These are phyloP conservation scores for Stegodyphus mimosarum DNA, from an alignment of 1,140 invertebrate species.

Conservation along the genomic window DNA sequence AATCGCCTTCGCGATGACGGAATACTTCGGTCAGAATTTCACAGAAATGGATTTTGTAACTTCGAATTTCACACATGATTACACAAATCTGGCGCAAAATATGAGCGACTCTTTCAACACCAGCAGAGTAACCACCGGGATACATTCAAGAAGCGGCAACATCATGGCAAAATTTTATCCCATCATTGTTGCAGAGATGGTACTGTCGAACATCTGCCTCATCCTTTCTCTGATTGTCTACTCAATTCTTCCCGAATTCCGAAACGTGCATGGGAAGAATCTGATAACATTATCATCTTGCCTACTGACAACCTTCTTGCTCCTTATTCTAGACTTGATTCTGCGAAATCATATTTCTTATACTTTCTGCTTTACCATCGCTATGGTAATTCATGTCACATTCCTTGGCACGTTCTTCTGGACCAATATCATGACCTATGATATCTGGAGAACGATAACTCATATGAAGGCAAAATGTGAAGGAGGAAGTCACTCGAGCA, in stretches of 20 bases:
- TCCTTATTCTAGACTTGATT: slow-evolving; percentile 55
- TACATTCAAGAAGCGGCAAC: too few species aligned
- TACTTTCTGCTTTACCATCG: slow-evolving; percentile 67
- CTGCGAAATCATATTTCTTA: slow-evolving; percentile 5
- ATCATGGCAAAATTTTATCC: slow-evolving; percentile 19
- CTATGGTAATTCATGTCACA: slow-evolving; percentile 70
- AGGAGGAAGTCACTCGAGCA: slow-evolving; percentile 17
- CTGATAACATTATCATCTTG: slow-evolving; percentile 59
- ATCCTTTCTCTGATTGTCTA: slow-evolving; percentile 60
- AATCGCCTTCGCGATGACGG: too few species aligned
- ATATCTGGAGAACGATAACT: slow-evolving; percentile 65
- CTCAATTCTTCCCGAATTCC: slow-evolving; percentile 54
- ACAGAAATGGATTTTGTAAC: too few species aligned
- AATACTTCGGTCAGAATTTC: too few species aligned
- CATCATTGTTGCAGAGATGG: slow-evolving; percentile 47
- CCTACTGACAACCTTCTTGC: slow-evolving; percentile 39
- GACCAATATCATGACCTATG: slow-evolving; percentile 69
- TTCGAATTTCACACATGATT: too few species aligned
- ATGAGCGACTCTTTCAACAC: too few species aligned
- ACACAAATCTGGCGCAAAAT: too few species aligned
- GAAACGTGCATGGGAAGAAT: slow-evolving; percentile 62
- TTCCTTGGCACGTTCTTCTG: slow-evolving; percentile 71
- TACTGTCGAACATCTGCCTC: slow-evolving; percentile 56
- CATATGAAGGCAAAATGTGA: slow-evolving; percentile 51
- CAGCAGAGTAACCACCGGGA: too few species aligned